Percentiles rank a stretch among this genome's conserved stretches.
These are phyloP conservation scores for Myotis pilosus DNA, from an alignment of 2,797 vertebrate genomes.

Conservation along the genomic window DNA sequence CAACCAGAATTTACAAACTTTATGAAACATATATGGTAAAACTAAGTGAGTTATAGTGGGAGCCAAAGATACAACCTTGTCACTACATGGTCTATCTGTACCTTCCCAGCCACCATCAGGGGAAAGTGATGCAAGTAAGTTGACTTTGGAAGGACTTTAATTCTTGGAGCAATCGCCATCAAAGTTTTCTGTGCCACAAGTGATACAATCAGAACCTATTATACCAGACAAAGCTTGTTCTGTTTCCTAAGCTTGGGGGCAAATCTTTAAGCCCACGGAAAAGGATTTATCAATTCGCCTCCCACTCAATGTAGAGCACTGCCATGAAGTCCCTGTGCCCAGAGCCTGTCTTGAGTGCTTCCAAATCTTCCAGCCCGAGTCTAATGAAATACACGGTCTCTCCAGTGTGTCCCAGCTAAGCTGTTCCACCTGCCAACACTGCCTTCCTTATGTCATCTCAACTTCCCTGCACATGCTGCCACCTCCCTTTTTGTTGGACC, in stretches of 20 bases:
- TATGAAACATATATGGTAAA: background rate
- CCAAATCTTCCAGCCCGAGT: background rate
- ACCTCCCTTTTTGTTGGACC: background rate
- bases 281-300: slow-evolving; percentile 45
- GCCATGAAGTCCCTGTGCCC: background rate
- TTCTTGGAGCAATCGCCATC: slow-evolving; percentile 8
- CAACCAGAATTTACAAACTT: background rate
- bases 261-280: slow-evolving; percentile 48
- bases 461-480: background rate
- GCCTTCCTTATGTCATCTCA: background rate
- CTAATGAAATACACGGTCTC: background rate
- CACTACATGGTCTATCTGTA: background rate
- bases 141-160: slow-evolving; percentile 59
- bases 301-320: background rate
- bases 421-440: background rate
- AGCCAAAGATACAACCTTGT: background rate
- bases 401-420: background rate
- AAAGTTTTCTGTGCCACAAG: slow-evolving; percentile 10
- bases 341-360: background rate
- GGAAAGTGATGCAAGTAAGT: background rate
- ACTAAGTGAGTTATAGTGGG: background rate
- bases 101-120: background rate
- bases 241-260: slow-evolving; percentile 57
- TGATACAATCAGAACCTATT: slow-evolving; percentile 49
- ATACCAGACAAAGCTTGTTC: slow-evolving; percentile 47